phyloP scores from a whole-genome alignment of 1,140 invertebrate genomes.

The Pseudomyrmex sp. region DNA sequence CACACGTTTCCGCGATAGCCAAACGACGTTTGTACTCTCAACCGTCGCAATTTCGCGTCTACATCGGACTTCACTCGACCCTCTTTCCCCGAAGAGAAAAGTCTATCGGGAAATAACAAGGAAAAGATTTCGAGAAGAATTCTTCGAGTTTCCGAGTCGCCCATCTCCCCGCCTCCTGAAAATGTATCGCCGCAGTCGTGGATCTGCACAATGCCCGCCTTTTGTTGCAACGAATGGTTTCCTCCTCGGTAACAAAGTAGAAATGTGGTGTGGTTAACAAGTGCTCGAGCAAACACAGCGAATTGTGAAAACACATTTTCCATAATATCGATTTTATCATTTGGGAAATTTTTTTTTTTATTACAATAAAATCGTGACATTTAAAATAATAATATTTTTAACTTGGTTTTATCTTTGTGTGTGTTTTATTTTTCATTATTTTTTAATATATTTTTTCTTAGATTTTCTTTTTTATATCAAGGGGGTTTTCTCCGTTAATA shows the following conservation, averaged over 20 bases:
- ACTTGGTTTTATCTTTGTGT: no score
- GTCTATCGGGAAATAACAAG: neutral
- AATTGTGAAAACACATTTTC: no score
- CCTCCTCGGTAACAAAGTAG: neutral
- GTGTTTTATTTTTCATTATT: no score
- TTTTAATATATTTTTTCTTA: no score
- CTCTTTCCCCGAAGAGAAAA: neutral
- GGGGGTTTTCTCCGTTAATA: no score
- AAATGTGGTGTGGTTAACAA: no score
- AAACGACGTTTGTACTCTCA: slow-evolving; percentile 19
- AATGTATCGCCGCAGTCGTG: neutral
- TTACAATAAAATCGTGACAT: no score
- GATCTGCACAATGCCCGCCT: neutral
- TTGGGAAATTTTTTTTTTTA: no score
- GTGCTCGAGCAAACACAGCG: no score
- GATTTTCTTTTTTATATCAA: no score
- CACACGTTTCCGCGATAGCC: neutral
- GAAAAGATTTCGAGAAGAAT: slow-evolving; percentile 3
- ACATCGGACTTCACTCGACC: neutral
- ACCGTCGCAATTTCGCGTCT: slow-evolving; percentile 1
- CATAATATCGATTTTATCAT: no score
- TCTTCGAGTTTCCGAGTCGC: neutral
- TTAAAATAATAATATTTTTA: no score
- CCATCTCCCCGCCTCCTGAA: neutral
- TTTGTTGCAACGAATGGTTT: neutral